phyloP scores from a whole-genome alignment of 2,797 vertebrate genomes.

The Chrysocyon brachyurus region DNA sequence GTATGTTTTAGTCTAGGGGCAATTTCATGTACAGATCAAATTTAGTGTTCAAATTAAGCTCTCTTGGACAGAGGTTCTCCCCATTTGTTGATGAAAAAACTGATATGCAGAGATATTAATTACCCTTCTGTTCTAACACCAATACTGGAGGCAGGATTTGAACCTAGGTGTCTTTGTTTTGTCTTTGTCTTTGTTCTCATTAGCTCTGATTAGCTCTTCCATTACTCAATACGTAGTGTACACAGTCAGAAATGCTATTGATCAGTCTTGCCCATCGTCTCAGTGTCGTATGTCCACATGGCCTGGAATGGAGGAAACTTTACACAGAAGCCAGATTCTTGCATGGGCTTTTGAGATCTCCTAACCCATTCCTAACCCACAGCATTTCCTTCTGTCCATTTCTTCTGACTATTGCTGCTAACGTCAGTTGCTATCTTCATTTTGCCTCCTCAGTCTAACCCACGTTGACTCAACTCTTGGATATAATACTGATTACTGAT shows the following conservation, averaged over 20 bases:
- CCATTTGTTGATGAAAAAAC: background rate
- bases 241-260: background rate
- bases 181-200: background rate
- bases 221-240: background rate
- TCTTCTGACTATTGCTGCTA: background rate
- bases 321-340: background rate
- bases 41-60: conserved; percentile 10
- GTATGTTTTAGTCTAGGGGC: background rate
- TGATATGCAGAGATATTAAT: conserved; percentile 21
- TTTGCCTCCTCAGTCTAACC: background rate
- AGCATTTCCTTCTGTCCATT: background rate
- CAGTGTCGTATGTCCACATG: background rate
- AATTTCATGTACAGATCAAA: background rate
- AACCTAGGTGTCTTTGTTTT: background rate
- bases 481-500: background rate
- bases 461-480: background rate
- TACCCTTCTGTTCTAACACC: background rate
- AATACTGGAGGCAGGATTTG: background rate
- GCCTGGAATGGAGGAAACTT: background rate
- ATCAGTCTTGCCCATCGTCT: background rate
- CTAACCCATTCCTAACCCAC: background rate
- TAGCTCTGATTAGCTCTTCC: background rate
- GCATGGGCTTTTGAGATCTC: background rate
- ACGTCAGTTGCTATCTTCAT: background rate
- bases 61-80: background rate